A percentile compares a stretch with the other conserved stretches of the same genome.
phyloP scores from a whole-genome alignment of 2,113 vertebrate genomes.

The Heloderma charlesbogerti region DNA sequence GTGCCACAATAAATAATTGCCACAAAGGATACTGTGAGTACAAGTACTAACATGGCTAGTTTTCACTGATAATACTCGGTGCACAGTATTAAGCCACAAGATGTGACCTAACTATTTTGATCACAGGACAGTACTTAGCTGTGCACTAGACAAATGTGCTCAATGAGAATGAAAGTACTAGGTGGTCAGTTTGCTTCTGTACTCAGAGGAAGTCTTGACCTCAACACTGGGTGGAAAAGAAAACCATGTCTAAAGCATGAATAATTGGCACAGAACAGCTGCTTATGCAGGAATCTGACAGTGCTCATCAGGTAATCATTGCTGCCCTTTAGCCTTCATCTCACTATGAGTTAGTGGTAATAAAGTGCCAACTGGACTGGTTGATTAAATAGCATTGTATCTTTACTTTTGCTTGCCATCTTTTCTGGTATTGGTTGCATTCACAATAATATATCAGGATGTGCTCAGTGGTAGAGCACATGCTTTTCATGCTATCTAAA shows the following conservation, averaged over 20 bases:
- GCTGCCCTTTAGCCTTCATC: slow-evolving; percentile 18
- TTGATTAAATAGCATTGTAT: not conserved
- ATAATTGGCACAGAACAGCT: slow-evolving; percentile 23
- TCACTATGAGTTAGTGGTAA: slow-evolving; percentile 11
- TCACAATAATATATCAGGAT: not conserved
- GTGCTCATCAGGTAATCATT: slow-evolving; percentile 4
- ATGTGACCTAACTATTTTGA: not conserved
- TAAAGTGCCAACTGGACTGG: not conserved
- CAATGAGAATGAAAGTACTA: not conserved
- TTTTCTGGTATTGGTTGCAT: not conserved
- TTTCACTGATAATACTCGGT: not conserved
- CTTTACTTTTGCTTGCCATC: not conserved
- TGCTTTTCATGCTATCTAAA: not conserved
- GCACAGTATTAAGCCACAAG: not conserved
- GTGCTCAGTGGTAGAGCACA: not conserved
- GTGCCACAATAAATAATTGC: not conserved
- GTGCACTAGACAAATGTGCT: slow-evolving; percentile 6
- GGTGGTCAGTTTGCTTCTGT: slow-evolving; percentile 20
- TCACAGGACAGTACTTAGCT: not conserved
- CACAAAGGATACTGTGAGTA: not conserved
- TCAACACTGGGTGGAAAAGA: slow-evolving; percentile 5
- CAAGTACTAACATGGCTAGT: slow-evolving; percentile 3
- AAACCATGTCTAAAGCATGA: slow-evolving; percentile 17
- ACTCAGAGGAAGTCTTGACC: slow-evolving; percentile 11
- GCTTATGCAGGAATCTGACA: not conserved